Evolutionary conservation across 2,888 invertebrate genomes (phyloP).

Genomic region (Luperina testacea): DNA sequence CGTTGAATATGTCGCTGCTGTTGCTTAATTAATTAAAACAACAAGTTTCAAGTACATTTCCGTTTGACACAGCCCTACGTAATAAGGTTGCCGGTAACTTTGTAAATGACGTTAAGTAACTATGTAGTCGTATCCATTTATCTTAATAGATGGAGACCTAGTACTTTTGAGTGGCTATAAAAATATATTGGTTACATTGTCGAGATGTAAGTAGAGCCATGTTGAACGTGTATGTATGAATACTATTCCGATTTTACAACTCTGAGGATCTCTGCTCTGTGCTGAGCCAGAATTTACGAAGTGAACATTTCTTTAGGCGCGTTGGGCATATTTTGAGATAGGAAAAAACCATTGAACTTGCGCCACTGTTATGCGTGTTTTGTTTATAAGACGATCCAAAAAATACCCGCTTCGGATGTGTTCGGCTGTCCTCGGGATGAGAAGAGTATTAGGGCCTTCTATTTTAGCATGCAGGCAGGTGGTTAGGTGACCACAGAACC

Average conservation of each 20-base stretch:
- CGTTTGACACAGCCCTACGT: constrained; percentile 67
- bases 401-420: too few relatives aligned
- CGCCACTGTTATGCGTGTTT: too few relatives aligned
- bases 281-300: neutral
- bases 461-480: neutral
- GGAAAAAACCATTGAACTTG: too few relatives aligned
- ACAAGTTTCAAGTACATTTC: constrained; percentile 76
- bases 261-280: neutral
- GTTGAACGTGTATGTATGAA: neutral
- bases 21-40: constrained; percentile 80
- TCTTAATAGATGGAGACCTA: constrained; percentile 32
- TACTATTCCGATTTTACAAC: neutral
- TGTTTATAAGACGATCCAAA: too few relatives aligned
- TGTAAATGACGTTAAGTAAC: constrained; percentile 56
- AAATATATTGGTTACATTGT: constrained; percentile 39
- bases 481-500: constrained; percentile 8
- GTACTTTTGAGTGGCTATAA: constrained; percentile 46
- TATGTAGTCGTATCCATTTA: constrained; percentile 43
- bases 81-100: constrained; percentile 71
- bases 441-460: neutral
- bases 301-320: too few relatives aligned
- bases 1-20: constrained; percentile 68
- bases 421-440: neutral
- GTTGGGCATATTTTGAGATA: too few relatives aligned
- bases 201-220: neutral